These are phyloP conservation scores for Notamacropus eugenii DNA, from an alignment of 2,797 vertebrate genomes.

Conservation along the genomic window DNA sequence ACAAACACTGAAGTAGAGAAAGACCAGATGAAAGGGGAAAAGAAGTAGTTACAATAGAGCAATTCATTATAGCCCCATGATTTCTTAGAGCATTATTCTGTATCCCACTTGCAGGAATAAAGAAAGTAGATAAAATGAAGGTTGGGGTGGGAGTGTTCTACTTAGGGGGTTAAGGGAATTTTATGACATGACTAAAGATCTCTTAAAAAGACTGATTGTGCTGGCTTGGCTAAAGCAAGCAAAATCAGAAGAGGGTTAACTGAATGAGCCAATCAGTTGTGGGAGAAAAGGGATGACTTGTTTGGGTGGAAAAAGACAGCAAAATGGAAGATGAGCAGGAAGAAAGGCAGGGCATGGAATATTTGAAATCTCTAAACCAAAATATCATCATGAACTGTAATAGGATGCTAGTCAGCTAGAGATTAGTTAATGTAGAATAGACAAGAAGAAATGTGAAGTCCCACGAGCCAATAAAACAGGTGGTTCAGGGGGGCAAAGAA, in stretches of 20 bases:
- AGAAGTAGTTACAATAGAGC: not conserved
- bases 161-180: not conserved
- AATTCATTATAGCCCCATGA: not conserved
- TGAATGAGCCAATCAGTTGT: not conserved
- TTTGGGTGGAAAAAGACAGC: not conserved
- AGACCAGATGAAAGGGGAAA: not conserved
- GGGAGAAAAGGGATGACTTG: not conserved
- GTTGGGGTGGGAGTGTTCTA: not conserved
- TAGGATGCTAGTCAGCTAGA: not conserved
- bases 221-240: not conserved
- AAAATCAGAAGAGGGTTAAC: not conserved
- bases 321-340: not conserved
- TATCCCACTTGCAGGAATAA: not conserved
- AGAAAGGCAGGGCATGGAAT: not conserved
- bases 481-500: not conserved
- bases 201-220: not conserved
- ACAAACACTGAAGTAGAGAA: not conserved
- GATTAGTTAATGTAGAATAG: not conserved
- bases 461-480: not conserved
- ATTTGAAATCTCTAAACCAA: not conserved
- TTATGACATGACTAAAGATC: not conserved
- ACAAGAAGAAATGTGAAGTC: not conserved
- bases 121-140: not conserved
- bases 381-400: not conserved
- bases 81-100: not conserved